Conservation (phyloP, 2,113 vertebrate genomes). For the Castor canadensis region DNA sequence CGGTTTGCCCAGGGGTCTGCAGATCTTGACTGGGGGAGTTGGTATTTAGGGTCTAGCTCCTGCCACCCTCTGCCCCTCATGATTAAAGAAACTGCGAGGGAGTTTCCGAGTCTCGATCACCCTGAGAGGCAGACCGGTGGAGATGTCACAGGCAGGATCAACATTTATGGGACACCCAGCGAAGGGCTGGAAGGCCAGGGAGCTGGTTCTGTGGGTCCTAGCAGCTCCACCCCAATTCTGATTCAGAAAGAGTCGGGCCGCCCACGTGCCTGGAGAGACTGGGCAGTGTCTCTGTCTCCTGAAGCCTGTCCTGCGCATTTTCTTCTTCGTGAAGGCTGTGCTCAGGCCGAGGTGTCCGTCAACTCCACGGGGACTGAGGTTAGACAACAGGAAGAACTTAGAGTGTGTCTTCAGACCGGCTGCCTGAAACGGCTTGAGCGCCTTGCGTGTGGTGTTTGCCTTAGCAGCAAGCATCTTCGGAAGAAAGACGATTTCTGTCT, state of each 20-base stretch:
- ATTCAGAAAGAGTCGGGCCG: not conserved
- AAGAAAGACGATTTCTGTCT: not conserved
- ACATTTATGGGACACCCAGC: not conserved
- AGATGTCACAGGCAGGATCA: not conserved
- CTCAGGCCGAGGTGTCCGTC: slow-evolving; percentile 30
- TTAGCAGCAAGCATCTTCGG: not conserved
- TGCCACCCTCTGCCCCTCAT: not conserved
- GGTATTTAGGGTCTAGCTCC: not conserved
- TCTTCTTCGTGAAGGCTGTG: not conserved
- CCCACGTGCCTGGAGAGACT: not conserved
- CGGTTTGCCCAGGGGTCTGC: not conserved
- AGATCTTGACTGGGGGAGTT: too few relatives aligned
- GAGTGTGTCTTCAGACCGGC: not conserved
- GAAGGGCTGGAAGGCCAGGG: not conserved
- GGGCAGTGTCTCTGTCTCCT: not conserved
- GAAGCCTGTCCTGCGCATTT: not conserved
- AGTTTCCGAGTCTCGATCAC: not conserved
- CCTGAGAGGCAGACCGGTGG: not conserved
- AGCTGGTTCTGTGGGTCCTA: slow-evolving; percentile 50
- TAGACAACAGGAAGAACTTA: slow-evolving; percentile 11
- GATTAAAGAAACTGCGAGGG: not conserved
- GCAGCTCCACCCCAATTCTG: slow-evolving; percentile 7
- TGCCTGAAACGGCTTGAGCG: rapidly evolving
- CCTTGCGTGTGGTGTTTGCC: too few relatives aligned
- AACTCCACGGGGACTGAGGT: not conserved